These are phyloP conservation scores for Hippoglossus stenolepis DNA, from an alignment of 2,113 vertebrate genomes.

Conservation along the genomic window DNA sequence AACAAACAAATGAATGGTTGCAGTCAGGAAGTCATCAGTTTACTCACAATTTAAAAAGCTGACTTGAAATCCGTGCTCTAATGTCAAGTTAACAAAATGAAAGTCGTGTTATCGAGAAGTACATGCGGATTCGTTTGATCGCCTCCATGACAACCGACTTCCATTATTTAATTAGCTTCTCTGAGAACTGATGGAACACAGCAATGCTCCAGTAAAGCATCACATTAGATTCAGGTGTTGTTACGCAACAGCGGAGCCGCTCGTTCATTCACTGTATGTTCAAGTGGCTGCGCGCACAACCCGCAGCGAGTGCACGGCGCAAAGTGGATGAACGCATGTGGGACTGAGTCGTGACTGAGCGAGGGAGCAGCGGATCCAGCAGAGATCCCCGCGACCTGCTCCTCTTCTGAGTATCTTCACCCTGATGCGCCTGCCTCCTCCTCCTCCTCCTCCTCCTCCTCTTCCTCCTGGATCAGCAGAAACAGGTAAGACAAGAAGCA, in stretches of 20 bases:
- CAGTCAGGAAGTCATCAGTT: too few species aligned
- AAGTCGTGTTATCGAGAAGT: too few species aligned
- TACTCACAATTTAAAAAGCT: too few species aligned
- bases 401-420: conserved; percentile 30
- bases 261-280: not conserved
- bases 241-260: not conserved
- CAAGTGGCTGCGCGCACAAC: not conserved
- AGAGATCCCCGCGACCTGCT: not conserved
- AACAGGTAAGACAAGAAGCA: conserved; percentile 66
- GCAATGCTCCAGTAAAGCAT: too few species aligned
- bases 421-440: conserved; percentile 46
- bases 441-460: conserved; percentile 10
- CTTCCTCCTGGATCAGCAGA: conserved; percentile 40
- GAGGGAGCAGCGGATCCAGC: not conserved
- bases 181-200: too few species aligned
- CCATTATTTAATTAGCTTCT: too few species aligned
- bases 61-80: too few species aligned
- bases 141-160: too few species aligned
- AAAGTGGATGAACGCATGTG: not conserved
- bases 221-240: not conserved
- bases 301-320: not conserved
- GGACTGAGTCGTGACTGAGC: not conserved
- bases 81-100: too few species aligned
- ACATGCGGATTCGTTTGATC: too few species aligned
- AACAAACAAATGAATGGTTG: too few species aligned